Evolutionary conservation across 2,888 invertebrate species (phyloP), one percentile per base, ranked within the genome.

Genomic region (Brachypterus glaber): DNA sequence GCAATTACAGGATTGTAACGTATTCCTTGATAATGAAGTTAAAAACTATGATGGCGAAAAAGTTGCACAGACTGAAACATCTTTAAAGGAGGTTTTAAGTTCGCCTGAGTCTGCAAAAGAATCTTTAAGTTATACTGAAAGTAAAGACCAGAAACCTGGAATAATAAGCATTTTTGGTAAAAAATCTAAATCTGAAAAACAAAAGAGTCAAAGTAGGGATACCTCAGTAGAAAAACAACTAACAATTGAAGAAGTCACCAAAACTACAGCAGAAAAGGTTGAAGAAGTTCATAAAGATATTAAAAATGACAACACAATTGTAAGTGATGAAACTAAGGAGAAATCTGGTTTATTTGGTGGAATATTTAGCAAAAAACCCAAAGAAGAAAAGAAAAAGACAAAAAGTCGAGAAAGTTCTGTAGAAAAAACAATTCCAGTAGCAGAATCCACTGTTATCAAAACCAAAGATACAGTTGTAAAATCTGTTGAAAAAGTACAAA

Each of bases 111-210:
- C 39, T 5, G 48, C 46, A 34, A 47, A 52, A 12, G n/a, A n/a
- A n/a, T n/a, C n/a, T n/a, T n/a, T n/a, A n/a, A n/a, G n/a, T n/a
- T n/a, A n/a, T n/a, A n/a, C n/a, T n/a, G n/a, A 21, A 7, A 9
- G 21, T 9, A 9, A 5, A 27, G 27, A 27, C 8, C 8, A 11
- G 5, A 27, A 27, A 11, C 11, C 38, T 4, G 51, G 55, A n/a
- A 33, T 55, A 4, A 52, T 55, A 11, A 11, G 51, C 31, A 49
- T 54, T 14, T 54, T 55, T 33, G 49, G 53, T 30, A 55, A 53
- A 35, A 53, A 50, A 39, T n/a, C n/a, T n/a, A n/a, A n/a, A n/a
- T n/a, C n/a, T n/a, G n/a, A n/a, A n/a, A n/a, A n/a, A n/a, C n/a
- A n/a, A n/a, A n/a, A n/a, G n/a, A n/a, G n/a, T n/a, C n/a, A n/a